Evolutionary conservation across 2,113 vertebrate species (phyloP).

Genomic region (Carettochelys insculpta): DNA sequence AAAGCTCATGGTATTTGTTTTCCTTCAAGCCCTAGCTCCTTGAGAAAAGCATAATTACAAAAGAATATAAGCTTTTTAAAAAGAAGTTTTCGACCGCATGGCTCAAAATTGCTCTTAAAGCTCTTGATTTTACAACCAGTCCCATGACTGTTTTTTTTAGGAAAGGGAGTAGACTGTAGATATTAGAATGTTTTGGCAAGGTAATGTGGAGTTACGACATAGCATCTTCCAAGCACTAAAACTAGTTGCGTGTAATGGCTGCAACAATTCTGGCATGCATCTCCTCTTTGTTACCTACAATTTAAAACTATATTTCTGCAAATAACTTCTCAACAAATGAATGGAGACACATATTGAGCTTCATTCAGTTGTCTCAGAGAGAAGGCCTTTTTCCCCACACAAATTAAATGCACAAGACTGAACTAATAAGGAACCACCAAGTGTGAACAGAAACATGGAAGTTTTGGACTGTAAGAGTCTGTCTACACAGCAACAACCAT

Average conservation of each 20-base stretch:
- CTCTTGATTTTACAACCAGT: not conserved
- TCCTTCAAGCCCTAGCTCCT: not conserved
- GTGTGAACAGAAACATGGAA: not conserved
- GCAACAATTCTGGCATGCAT: accelerated
- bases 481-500: no score
- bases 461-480: not conserved
- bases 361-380: not conserved
- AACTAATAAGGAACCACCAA: accelerated
- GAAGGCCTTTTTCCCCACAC: not conserved
- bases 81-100: not conserved
- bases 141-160: not conserved
- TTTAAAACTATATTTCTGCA: not conserved
- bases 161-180: not conserved
- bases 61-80: no score
- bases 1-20: not conserved
- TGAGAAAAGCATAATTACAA: not conserved
- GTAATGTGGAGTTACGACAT: not conserved
- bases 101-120: not conserved
- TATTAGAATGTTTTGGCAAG: not conserved
- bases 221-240: not conserved
- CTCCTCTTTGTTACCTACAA: not conserved
- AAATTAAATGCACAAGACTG: accelerated
- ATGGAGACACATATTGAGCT: not conserved
- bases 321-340: not conserved
- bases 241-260: not conserved